Evolutionary conservation across 2,113 vertebrate species (phyloP).

Genomic region (Datnioides undecimradiatus): DNA sequence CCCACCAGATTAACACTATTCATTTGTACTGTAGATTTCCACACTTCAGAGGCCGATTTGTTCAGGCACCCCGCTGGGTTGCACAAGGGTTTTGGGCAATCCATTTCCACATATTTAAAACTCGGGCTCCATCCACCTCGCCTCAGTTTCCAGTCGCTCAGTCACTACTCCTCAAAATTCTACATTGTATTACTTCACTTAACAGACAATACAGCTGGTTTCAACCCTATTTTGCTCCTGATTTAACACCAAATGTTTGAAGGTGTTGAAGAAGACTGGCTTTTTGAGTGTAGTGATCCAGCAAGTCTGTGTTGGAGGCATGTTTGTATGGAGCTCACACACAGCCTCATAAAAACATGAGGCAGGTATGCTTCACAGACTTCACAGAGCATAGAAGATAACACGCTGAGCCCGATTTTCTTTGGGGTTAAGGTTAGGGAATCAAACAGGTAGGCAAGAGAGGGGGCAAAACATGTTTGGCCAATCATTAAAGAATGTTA

Average conservation of each 20-base stretch:
- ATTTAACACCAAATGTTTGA: neutral
- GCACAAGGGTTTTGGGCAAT: constrained; percentile 22
- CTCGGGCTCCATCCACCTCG: constrained; percentile 5
- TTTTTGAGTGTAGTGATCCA: constrained; percentile 1
- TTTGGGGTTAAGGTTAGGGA: neutral
- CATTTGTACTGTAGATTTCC: constrained; percentile 65
- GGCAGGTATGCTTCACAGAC: neutral
- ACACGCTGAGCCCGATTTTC: neutral
- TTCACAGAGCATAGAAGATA: constrained; percentile 52
- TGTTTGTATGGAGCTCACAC: constrained; percentile 32
- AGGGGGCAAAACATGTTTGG: neutral
- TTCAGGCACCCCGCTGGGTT: constrained; percentile 39
- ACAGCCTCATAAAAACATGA: neutral
- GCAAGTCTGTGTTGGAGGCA: neutral
- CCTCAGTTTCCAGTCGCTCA: neutral
- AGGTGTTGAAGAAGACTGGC: neutral
- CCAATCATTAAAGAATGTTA: constrained; percentile 5
- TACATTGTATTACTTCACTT: neutral
- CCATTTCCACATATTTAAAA: constrained; percentile 35
- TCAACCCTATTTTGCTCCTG: neutral
- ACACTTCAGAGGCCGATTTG: constrained; percentile 65
- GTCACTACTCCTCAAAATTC: neutral
- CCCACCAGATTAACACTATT: constrained; percentile 62
- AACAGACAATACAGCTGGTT: neutral
- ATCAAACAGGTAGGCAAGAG: neutral